Conservation (phyloP, 2,113 vertebrate genomes). For the Ailuropoda melanoleuca region DNA sequence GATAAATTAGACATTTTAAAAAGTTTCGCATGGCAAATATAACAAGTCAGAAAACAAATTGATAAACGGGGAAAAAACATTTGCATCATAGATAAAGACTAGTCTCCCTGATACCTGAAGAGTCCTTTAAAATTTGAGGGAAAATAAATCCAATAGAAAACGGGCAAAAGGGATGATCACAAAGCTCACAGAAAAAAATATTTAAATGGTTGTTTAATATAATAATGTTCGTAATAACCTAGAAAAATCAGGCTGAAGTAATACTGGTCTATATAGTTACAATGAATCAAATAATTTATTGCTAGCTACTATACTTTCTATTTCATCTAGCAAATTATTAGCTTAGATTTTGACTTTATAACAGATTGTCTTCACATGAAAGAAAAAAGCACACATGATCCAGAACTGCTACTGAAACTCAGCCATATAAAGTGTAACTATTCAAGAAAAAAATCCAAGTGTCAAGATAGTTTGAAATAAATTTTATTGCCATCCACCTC, state of each 20-base stretch:
- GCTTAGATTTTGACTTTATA: background rate
- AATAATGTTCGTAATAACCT: background rate
- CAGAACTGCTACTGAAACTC: background rate
- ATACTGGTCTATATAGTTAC: background rate
- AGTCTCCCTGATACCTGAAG: background rate
- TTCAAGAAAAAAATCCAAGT: background rate
- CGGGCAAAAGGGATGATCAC: background rate
- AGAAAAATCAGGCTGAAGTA: background rate
- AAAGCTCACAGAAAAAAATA: constrained; percentile 3
- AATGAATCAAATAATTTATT: background rate
- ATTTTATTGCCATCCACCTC: background rate
- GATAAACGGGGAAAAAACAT: background rate
- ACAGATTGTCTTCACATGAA: background rate
- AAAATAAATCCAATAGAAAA: background rate
- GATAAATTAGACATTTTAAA: background rate
- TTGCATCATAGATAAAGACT: background rate
- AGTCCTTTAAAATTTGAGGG: background rate
- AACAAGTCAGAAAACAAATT: background rate
- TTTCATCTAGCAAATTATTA: background rate
- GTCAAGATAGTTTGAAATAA: background rate
- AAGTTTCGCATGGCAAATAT: background rate
- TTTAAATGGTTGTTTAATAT: background rate
- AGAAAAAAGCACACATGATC: background rate
- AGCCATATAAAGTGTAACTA: background rate
- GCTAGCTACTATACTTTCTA: background rate